Conservation (phyloP, 2,797 vertebrate genomes). For the Phataginus tetradactyla region DNA sequence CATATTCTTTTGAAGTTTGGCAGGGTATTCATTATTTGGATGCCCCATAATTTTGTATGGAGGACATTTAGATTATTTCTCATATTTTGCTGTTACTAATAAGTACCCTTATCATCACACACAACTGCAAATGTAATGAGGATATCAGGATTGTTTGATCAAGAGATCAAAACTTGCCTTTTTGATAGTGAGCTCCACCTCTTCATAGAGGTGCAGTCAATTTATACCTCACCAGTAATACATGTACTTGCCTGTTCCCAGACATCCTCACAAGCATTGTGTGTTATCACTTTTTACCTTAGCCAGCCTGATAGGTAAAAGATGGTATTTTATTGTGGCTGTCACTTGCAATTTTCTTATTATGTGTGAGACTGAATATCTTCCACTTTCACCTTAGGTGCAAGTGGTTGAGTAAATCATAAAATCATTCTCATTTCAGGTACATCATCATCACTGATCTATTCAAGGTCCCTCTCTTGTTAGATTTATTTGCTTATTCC, state of each 20-base stretch:
- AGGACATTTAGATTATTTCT: neutral
- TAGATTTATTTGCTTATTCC: neutral
- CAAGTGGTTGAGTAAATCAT: neutral
- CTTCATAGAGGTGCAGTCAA: neutral
- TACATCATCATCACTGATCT: neutral
- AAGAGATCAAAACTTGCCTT: neutral
- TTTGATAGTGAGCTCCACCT: neutral
- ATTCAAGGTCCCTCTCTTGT: neutral
- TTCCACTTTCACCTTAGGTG: neutral
- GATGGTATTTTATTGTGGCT: neutral
- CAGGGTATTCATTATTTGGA: neutral
- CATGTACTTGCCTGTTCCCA: neutral
- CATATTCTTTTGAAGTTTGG: neutral
- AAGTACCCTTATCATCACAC: neutral
- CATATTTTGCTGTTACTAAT: neutral
- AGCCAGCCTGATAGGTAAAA: neutral
- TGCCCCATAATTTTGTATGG: neutral
- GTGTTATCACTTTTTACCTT: neutral
- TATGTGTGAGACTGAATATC: neutral
- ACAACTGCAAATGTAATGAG: neutral
- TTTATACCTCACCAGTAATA: neutral
- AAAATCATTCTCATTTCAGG: neutral
- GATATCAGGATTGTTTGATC: neutral
- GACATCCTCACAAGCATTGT: neutral
- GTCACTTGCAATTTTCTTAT: neutral